Percentiles rank a stretch among this genome's conserved stretches.
phyloP scores from a whole-genome alignment of 2,113 vertebrate species.

The Tenebrosternarchus preto region DNA sequence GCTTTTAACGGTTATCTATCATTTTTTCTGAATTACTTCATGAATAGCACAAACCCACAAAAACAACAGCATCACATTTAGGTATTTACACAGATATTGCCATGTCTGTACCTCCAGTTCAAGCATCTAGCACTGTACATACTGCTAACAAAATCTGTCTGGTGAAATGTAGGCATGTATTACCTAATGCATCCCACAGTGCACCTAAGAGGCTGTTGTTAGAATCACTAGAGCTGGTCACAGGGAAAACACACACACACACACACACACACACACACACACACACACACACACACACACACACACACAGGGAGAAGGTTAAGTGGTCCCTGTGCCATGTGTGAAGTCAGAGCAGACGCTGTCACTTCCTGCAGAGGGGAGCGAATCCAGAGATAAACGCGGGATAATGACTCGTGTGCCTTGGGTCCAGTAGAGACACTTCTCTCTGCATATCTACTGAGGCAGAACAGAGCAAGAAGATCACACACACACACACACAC shows the following conservation, averaged over 20 bases:
- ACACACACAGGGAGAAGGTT: constrained; percentile 38
- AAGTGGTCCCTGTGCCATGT: constrained; percentile 51
- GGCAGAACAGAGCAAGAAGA: constrained; percentile 14
- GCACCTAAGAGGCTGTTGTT: constrained; percentile 2
- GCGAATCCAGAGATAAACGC: constrained; percentile 36
- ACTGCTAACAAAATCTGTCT: not conserved
- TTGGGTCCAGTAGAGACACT: constrained; percentile 47
- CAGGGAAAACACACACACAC: too few species aligned
- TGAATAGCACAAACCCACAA: not conserved
- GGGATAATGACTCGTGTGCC: constrained; percentile 62
- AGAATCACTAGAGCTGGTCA: not conserved
- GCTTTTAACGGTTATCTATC: not conserved
- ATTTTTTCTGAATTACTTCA: not conserved
- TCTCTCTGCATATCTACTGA: constrained; percentile 15
- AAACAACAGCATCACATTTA: not conserved
- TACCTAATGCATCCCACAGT: constrained; percentile 15
- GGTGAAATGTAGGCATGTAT: constrained; percentile 20
- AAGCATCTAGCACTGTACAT: constrained; percentile 34
- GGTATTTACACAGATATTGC: not conserved
- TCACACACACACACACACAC: constrained; percentile 14
- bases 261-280: too few species aligned
- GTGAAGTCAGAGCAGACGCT: constrained; percentile 54
- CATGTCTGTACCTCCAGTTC: not conserved
- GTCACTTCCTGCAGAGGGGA: constrained; percentile 48
- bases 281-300: too few species aligned